Percentiles rank a stretch among this genome's conserved stretches.
phyloP scores from a whole-genome alignment of 1,140 invertebrate genomes.

The Drosophila rufa region DNA sequence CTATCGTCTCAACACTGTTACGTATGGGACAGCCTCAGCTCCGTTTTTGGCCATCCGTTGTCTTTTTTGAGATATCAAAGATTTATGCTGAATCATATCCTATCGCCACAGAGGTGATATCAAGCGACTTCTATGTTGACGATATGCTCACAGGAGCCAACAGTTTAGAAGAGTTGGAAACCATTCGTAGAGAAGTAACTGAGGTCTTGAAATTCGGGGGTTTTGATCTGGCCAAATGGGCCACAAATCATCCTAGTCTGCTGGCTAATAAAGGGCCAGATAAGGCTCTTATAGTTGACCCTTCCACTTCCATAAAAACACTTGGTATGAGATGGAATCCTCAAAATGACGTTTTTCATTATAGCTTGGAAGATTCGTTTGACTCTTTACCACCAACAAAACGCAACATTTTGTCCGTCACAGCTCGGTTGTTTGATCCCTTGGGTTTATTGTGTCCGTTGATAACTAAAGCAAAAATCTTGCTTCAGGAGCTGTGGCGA shows the following conservation, averaged over 20 bases:
- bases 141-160: conserved; percentile 10
- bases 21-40: neutral
- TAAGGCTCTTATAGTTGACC: neutral
- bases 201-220: neutral
- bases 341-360: neutral
- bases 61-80: conserved; percentile 1
- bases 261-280: neutral
- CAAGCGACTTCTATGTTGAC: neutral
- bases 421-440: neutral
- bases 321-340: conserved; percentile 7
- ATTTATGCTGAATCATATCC: neutral
- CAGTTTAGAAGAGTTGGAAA: neutral
- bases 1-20: neutral
- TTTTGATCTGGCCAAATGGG: conserved; percentile 2
- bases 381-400: conserved; percentile 1
- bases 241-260: neutral
- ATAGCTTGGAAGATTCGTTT: neutral
- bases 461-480: conserved; percentile 3
- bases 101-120: neutral
- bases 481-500: neutral
- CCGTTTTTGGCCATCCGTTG: conserved; percentile 2
- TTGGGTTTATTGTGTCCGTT: neutral
- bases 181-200: neutral
- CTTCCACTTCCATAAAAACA: neutral
- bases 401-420: conserved; percentile 1